Percentiles rank a stretch among this genome's conserved stretches.
These are phyloP conservation scores for Psammodynastes pulverulentus DNA, from an alignment of 2,113 vertebrate genomes.

Conservation along the genomic window DNA sequence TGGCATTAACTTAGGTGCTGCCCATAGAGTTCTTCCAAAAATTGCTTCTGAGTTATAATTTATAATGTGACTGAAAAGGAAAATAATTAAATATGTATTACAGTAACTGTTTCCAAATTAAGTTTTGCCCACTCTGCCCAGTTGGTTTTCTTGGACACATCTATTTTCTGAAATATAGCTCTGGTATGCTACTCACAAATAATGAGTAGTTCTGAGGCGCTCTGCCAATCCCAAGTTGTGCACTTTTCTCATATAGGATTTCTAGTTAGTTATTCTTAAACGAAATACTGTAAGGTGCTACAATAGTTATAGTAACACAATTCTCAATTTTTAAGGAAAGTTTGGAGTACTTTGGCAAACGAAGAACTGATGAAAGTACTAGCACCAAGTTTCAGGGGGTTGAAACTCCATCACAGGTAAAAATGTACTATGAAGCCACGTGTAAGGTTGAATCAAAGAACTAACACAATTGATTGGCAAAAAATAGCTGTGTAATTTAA, in stretches of 20 bases:
- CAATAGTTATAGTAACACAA: not conserved
- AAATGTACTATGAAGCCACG: not conserved
- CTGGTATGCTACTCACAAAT: not conserved
- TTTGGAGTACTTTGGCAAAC: conserved; percentile 88
- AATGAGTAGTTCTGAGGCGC: not conserved
- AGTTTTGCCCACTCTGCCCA: not conserved
- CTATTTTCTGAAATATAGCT: not conserved
- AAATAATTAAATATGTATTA: not conserved
- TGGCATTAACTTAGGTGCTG: not conserved
- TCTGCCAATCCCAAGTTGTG: not conserved
- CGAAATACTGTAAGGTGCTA: not conserved
- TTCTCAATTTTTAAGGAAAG: conserved; percentile 74
- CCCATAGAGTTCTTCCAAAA: not conserved
- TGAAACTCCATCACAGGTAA: conserved; percentile 96
- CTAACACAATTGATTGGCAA: not conserved
- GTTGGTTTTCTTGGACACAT: not conserved
- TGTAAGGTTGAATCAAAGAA: not conserved
- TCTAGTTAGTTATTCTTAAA: not conserved
- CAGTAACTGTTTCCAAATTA: not conserved
- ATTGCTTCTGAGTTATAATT: not conserved
- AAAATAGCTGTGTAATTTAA: not conserved
- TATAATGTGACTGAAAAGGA: not conserved
- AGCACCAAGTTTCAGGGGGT: conserved; percentile 92
- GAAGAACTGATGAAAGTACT: conserved; percentile 85
- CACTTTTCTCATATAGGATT: not conserved